A percentile compares a stretch with the other conserved stretches of the same genome.
phyloP scores from a whole-genome alignment of 2,888 invertebrate genomes.

The Dynastes tityus region DNA sequence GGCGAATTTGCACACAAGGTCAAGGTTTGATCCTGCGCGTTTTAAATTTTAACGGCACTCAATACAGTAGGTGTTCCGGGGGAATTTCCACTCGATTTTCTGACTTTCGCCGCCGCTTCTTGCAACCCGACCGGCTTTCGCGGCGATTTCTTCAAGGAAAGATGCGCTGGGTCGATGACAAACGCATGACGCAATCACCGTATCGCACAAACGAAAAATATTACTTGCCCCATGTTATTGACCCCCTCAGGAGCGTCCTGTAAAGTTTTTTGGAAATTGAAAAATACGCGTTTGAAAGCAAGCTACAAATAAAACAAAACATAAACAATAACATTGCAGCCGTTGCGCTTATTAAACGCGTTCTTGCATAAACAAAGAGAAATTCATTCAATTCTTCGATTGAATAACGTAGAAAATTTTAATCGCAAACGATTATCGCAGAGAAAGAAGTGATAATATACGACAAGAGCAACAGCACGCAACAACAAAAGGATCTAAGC shows the following conservation, averaged over 20 bases:
- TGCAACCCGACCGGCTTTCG: neutral
- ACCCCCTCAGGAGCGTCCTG: neutral
- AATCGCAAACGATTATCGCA: neutral
- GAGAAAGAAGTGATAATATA: neutral
- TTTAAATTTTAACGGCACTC: constrained; percentile 35
- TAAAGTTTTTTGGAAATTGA: neutral
- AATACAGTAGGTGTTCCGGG: constrained; percentile 9
- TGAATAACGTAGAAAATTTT: neutral
- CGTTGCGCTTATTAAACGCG: neutral
- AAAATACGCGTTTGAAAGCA: too few relatives aligned
- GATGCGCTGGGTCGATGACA: neutral
- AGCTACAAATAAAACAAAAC: too few relatives aligned
- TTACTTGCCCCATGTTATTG: constrained; percentile 27
- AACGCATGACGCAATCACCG: constrained; percentile 14
- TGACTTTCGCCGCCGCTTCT: neutral
- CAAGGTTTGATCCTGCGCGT: constrained; percentile 44
- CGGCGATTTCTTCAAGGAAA: neutral
- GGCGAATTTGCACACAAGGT: constrained; percentile 35
- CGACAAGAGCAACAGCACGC: neutral
- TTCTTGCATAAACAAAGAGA: constrained; percentile 13
- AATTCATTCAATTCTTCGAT: constrained; percentile 1
- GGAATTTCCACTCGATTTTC: constrained; percentile 39
- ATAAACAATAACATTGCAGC: neutral
- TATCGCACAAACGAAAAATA: neutral
- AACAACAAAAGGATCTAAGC: constrained; percentile 13